Evolutionary conservation across 2,888 invertebrate species (phyloP).

Genomic region (Scotopteryx bipunctaria): DNA sequence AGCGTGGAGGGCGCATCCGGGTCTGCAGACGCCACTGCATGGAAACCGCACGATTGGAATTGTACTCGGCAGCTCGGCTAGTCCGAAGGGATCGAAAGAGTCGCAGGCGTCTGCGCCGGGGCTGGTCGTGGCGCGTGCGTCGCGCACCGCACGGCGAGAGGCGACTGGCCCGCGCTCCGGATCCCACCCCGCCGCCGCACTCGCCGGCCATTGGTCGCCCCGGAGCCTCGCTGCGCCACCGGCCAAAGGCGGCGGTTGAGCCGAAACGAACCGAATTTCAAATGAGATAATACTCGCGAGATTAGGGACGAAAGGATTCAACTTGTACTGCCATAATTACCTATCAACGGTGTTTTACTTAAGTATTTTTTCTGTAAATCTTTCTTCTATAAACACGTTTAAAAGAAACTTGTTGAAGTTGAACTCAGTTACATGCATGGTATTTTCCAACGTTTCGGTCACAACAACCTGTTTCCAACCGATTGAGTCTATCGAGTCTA

Average conservation of each 20-base stretch:
- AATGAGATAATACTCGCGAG: slow-evolving; percentile 11
- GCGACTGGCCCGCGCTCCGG: slow-evolving; percentile 62
- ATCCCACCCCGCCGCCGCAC: slow-evolving; percentile 48
- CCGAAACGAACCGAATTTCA: slow-evolving; percentile 20
- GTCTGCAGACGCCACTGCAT: slow-evolving; percentile 33
- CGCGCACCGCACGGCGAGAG: slow-evolving; percentile 68
- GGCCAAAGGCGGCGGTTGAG: slow-evolving; percentile 23
- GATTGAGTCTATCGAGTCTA: background rate
- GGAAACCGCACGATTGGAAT: slow-evolving; percentile 56
- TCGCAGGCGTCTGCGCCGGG: slow-evolving; percentile 44
- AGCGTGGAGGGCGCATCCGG: slow-evolving; percentile 45
- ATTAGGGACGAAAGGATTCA: slow-evolving; percentile 11
- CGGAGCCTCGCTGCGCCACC: slow-evolving; percentile 56
- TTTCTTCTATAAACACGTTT: too few species aligned
- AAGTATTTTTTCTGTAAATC: background rate
- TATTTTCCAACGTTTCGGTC: slow-evolving; percentile 2
- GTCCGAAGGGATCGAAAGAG: slow-evolving; percentile 27
- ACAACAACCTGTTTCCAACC: background rate
- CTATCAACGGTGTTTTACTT: background rate
- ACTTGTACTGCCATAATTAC: background rate
- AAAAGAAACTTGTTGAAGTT: background rate
- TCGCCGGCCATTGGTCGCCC: slow-evolving; percentile 59
- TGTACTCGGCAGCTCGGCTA: slow-evolving; percentile 50
- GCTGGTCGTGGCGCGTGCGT: slow-evolving; percentile 51
- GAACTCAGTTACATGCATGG: background rate